Conservation (phyloP, 23 tunicate species). For the Trididemnum miniatum region DNA sequence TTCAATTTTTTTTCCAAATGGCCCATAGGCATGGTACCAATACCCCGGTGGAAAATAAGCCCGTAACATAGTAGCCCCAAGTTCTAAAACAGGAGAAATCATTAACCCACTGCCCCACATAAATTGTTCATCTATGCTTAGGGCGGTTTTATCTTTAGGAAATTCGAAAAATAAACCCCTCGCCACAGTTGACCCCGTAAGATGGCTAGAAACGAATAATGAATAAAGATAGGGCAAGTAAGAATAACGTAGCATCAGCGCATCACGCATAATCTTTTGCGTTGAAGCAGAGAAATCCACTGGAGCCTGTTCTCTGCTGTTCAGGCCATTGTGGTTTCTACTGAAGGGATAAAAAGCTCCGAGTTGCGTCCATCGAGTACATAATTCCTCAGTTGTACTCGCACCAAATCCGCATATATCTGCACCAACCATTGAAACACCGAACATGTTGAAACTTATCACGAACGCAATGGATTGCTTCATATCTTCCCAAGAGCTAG, state of each 20-base stretch:
- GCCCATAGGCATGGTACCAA: slow-evolving; percentile 62
- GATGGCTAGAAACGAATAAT: slow-evolving; percentile 48
- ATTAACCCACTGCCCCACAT: slow-evolving; percentile 90
- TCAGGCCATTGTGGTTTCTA: slow-evolving; percentile 68
- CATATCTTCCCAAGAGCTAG: slow-evolving; percentile 85
- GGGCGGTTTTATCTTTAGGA: slow-evolving; percentile 61
- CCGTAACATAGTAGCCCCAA: slow-evolving; percentile 34
- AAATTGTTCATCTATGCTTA: slow-evolving; percentile 72
- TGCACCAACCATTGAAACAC: slow-evolving; percentile 89
- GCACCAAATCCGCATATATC: slow-evolving; percentile 93
- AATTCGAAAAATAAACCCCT: slow-evolving; percentile 83
- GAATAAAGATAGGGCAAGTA: slow-evolving; percentile 93
- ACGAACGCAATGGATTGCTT: slow-evolving; percentile 66
- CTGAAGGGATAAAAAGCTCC: slow-evolving; percentile 97
- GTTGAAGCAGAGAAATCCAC: slow-evolving; percentile 66
- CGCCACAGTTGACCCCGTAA: slow-evolving; percentile 80
- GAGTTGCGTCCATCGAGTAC: slow-evolving; percentile 93
- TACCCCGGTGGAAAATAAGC: slow-evolving; percentile 82
- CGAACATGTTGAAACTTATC: slow-evolving; percentile 81
- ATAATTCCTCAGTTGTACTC: slow-evolving; percentile 77
- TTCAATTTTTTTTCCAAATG: slow-evolving; percentile 47
- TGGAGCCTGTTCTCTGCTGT: slow-evolving; percentile 65
- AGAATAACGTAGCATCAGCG: slow-evolving; percentile 53
- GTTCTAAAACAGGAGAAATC: slow-evolving; percentile 78
- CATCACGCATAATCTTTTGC: slow-evolving; percentile 55